Evolutionary conservation across 23 tunicate genomes (phyloP).

Genomic region (Oikopleura vanhoeffeni): DNA sequence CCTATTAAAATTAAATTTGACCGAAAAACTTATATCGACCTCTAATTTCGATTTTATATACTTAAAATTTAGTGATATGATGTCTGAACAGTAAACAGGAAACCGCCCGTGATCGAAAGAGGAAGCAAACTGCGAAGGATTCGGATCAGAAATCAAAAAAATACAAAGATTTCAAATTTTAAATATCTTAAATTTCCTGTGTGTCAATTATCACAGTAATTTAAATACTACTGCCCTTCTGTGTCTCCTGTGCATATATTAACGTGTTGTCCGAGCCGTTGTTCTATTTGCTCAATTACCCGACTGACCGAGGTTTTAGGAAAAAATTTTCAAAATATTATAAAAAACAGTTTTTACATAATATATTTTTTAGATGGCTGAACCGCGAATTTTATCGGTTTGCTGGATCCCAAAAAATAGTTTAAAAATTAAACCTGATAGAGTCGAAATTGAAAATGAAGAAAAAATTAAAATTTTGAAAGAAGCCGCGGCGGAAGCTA

Average conservation of each 20-base stretch:
- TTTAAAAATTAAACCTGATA: neutral
- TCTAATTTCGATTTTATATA: no score
- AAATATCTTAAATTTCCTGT: no score
- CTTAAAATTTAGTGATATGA: slow-evolving; percentile 90
- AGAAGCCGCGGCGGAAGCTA: neutral
- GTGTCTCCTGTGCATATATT: no score
- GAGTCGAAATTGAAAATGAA: neutral
- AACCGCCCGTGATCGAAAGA: slow-evolving; percentile 10
- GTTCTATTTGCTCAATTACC: no score
- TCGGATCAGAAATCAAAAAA: slow-evolving; percentile 29
- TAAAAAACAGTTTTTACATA: neutral
- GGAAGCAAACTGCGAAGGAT: neutral
- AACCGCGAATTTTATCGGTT: neutral
- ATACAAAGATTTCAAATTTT: slow-evolving; percentile 89
- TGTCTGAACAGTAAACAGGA: slow-evolving; percentile 59
- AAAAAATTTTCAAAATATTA: no score
- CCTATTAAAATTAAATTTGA: no score
- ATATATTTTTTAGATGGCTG: neutral
- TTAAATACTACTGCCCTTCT: no score
- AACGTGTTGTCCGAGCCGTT: no score
- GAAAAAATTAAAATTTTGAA: neutral
- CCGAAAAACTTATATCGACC: no score
- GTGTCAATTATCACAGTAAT: no score
- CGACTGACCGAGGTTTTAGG: no score
- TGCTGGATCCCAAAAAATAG: neutral